Evolutionary conservation across 2,113 vertebrate species (phyloP).

Genomic region (Melanocharis versteri): DNA sequence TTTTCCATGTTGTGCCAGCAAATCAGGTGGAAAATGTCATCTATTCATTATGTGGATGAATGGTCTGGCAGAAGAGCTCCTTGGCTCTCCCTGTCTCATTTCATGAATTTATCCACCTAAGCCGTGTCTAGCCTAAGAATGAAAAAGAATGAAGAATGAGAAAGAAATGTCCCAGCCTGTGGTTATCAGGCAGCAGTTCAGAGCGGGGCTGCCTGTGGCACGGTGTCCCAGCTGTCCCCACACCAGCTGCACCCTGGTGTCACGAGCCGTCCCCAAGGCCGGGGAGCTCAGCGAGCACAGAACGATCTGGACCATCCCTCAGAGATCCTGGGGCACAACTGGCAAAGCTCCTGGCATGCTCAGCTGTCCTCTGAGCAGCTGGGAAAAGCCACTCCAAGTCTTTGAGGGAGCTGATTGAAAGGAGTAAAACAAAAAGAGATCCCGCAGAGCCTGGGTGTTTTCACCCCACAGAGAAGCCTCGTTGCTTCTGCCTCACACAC

Average conservation of each 20-base stretch:
- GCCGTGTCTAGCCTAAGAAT: background rate
- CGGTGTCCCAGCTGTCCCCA: conserved; percentile 9
- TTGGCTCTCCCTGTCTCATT: background rate
- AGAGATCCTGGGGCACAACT: conserved; percentile 20
- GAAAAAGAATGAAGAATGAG: background rate
- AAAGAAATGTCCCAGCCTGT: background rate
- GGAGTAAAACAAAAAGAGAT: background rate
- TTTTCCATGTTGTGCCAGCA: background rate
- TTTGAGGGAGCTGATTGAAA: background rate
- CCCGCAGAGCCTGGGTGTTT: background rate
- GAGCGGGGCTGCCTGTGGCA: background rate
- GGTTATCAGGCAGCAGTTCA: background rate
- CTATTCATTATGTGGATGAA: background rate
- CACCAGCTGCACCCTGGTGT: background rate
- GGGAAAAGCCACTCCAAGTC: background rate
- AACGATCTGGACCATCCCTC: fast-evolving
- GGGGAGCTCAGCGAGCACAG: background rate
- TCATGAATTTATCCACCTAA: background rate
- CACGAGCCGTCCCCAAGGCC: background rate
- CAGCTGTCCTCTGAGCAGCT: conserved; percentile 64
- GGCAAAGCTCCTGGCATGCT: background rate
- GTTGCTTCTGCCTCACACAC: fast-evolving
- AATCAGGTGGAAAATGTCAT: background rate
- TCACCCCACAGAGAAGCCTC: background rate
- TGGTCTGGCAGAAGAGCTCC: background rate